A percentile compares a stretch with the other conserved stretches of the same genome.
phyloP scores from a whole-genome alignment of 2,113 vertebrate species.

The Pituophis catenifer region DNA sequence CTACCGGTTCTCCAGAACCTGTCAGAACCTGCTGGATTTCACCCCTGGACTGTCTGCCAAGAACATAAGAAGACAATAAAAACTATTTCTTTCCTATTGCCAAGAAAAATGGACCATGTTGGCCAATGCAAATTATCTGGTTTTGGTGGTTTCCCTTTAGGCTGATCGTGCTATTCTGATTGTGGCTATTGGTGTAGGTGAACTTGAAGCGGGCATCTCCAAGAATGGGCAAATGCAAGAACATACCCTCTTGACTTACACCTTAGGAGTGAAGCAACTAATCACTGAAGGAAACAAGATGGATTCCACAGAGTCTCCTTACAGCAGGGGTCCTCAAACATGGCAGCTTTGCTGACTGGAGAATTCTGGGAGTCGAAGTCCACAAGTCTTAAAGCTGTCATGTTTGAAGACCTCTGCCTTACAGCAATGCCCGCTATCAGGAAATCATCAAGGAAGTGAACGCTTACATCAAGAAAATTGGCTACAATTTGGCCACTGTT shows the following conservation, averaged over 20 bases:
- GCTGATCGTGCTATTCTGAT: conserved; percentile 81
- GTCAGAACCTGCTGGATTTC: too few species aligned
- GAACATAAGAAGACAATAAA: neutral
- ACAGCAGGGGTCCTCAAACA: conserved; percentile 53
- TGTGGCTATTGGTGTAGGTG: conserved; percentile 76
- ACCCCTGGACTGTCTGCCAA: neutral
- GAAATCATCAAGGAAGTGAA: conserved; percentile 83
- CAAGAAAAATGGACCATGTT: neutral
- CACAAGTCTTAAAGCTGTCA: too few species aligned
- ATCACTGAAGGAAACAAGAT: conserved; percentile 84
- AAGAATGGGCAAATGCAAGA: conserved; percentile 82
- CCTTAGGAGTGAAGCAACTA: conserved; percentile 84
- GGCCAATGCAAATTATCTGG: neutral
- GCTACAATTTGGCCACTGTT: conserved; percentile 79
- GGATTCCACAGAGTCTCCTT: conserved; percentile 81
- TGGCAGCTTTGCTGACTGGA: too few species aligned
- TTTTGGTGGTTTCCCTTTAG: conserved; percentile 41
- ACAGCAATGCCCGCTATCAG: conserved; percentile 77
- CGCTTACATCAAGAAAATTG: conserved; percentile 85
- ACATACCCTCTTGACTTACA: conserved; percentile 81
- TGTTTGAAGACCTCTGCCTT: conserved; percentile 1
- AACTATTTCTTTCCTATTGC: neutral
- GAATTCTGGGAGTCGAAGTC: too few species aligned
- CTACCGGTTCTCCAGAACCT: too few species aligned
- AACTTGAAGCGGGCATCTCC: conserved; percentile 82